phyloP scores from a whole-genome alignment of 2,888 invertebrate genomes.

The Agrotis clavis region DNA sequence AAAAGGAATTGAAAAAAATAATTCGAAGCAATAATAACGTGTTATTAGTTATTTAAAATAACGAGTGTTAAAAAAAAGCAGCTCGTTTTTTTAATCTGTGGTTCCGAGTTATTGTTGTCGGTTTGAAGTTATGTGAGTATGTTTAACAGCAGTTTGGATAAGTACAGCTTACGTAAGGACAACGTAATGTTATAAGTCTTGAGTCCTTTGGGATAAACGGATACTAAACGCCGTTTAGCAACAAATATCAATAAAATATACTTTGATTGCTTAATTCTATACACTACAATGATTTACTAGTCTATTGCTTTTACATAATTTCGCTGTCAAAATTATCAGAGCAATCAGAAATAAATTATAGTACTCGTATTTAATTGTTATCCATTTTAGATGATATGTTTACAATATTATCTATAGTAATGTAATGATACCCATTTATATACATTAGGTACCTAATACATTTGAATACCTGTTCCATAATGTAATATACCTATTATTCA shows the following conservation, averaged over 20 bases:
- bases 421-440: too few relatives aligned
- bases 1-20: constrained; percentile 75
- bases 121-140: constrained; percentile 84
- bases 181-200: constrained; percentile 71
- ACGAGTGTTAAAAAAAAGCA: constrained; percentile 57
- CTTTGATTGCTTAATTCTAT: background rate
- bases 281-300: background rate
- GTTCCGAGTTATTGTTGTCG: constrained; percentile 79
- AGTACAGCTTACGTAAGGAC: constrained; percentile 86
- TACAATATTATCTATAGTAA: too few relatives aligned
- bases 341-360: background rate
- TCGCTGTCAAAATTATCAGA: background rate
- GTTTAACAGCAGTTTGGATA: constrained; percentile 77
- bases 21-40: constrained; percentile 85
- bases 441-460: too few relatives aligned
- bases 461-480: too few relatives aligned
- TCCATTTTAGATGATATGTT: too few relatives aligned
- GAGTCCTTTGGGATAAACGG: constrained; percentile 42
- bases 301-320: background rate
- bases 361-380: background rate
- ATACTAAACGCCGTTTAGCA: background rate
- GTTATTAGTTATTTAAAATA: constrained; percentile 81
- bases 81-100: constrained; percentile 76
- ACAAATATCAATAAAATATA: background rate
- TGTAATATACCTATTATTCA: background rate